Percentiles rank a stretch among this genome's conserved stretches.
Conservation (phyloP, 2,888 invertebrate genomes). For the Lomographa bimaculata region DNA sequence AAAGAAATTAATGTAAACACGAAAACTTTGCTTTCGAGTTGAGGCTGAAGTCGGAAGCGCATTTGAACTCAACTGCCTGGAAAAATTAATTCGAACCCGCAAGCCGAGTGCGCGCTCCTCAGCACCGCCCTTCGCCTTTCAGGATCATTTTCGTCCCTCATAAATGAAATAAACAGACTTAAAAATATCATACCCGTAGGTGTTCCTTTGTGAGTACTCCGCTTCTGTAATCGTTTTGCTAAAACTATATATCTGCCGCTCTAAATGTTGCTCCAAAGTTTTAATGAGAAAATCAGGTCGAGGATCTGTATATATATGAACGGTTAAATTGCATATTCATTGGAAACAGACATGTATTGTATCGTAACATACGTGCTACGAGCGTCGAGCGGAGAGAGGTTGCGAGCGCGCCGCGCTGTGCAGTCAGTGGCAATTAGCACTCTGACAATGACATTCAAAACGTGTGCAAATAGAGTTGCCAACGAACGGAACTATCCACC, state of each 20-base stretch:
- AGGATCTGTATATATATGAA: constrained; percentile 26
- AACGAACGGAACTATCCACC: constrained; percentile 36
- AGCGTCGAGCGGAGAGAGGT: constrained; percentile 27
- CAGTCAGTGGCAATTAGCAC: constrained; percentile 67
- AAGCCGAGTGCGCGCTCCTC: constrained; percentile 43
- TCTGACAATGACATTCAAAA: constrained; percentile 79
- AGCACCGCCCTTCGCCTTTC: constrained; percentile 47
- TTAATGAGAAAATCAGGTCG: constrained; percentile 42
- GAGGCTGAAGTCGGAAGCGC: constrained; percentile 72
- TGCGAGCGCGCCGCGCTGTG: constrained; percentile 36
- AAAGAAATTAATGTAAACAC: constrained; percentile 78
- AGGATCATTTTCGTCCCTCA: constrained; percentile 57
- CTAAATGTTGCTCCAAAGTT: constrained; percentile 40
- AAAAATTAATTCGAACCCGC: constrained; percentile 77
- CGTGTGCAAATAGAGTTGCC: constrained; percentile 70
- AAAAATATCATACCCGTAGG: constrained; percentile 48
- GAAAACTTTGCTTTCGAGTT: constrained; percentile 80
- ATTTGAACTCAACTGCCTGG: constrained; percentile 80
- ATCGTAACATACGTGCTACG: constrained; percentile 40
- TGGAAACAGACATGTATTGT: constrained; percentile 44
- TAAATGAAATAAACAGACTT: constrained; percentile 54
- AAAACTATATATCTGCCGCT: constrained; percentile 28
- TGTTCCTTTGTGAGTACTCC: constrained; percentile 36
- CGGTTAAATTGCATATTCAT: constrained; percentile 47
- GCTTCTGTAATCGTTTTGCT: constrained; percentile 33